Evolutionary conservation across 92 coral and sea anemone genomes (phyloP), one percentile per base, ranked within the genome.

Genomic region (Heliopora coerulea): DNA sequence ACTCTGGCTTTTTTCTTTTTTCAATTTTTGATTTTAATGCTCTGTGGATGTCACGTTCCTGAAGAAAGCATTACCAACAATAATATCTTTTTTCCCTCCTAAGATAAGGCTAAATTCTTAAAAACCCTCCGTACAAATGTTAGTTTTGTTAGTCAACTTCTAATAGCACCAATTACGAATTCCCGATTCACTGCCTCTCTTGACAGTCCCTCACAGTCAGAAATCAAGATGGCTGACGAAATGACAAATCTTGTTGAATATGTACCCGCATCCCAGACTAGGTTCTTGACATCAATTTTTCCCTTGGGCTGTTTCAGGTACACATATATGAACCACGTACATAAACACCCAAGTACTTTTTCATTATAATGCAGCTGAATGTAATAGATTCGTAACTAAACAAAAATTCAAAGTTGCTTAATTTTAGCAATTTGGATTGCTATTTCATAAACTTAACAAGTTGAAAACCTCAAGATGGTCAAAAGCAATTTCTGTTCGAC

Each of bases 111-210:
- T 7, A 26, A 12, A 44, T 2, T 29, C 19, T n/a, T 46, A 29
- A 23, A 20, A 49, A 15, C 7, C 59, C 1, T 30, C 7, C 48
- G 13, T 21, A 10, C 1, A 10, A 21, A 29, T 20, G 74, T 44
- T 67, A 26, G 58, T 35, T 67, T 67, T 67, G 26, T 59, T 48
- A 44, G 54, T 44, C 74, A 25, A 29, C 54, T 67, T 29, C 42
- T 67, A 44, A 44, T 49, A 44, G 26, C 59, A 44, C 25, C 74
- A 67, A 44, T 67, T 67, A 67, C 41, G 42, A 3, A 24, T n/a
- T 27, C 26, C 48, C 58, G 59, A 49, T 46, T 44, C 59, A 67
- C 74, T 67, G 59, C 41, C 59, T 67, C 59, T 56, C 59, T 49
- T 32, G 59, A 32, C 20, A 10, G 74, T 14, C 24, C 37, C 50